Evolutionary conservation across 2,888 invertebrate species (phyloP).

Genomic region (Prosopocoilus inquinatus): DNA sequence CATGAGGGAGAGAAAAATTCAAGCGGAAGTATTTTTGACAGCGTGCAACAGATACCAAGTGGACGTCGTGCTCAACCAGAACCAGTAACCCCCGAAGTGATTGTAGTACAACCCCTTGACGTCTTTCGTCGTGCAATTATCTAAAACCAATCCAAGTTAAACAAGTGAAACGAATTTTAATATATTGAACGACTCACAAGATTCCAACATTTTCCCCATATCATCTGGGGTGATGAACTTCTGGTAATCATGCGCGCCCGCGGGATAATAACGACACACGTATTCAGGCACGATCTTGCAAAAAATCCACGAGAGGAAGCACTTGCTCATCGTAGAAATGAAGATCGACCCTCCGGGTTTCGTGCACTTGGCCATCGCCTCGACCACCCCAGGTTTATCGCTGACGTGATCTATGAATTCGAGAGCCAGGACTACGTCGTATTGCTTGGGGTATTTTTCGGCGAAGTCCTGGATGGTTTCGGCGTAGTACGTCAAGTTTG

Average conservation of each 20-base stretch:
- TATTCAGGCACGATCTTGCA: slow-evolving; percentile 72
- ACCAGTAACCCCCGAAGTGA: no score
- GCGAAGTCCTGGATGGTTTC: slow-evolving; percentile 56
- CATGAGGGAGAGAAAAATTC: no score
- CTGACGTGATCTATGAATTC: slow-evolving; percentile 68
- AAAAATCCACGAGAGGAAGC: slow-evolving; percentile 53
- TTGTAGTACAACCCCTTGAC: no score
- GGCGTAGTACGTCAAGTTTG: slow-evolving; percentile 47
- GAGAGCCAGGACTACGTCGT: slow-evolving; percentile 64
- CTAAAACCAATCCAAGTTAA: no score
- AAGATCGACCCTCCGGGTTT: slow-evolving; percentile 50
- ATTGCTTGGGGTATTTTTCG: slow-evolving; percentile 41
- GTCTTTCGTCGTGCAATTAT: no score
- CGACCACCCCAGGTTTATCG: slow-evolving; percentile 55
- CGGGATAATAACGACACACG: slow-evolving; percentile 65
- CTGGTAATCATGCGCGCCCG: slow-evolving; percentile 83
- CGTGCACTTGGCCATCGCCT: slow-evolving; percentile 37
- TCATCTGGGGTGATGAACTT: slow-evolving; percentile 72
- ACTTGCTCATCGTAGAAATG: slow-evolving; percentile 50
- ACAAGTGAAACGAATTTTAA: no score
- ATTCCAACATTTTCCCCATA: neutral
- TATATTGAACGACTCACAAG: neutral
- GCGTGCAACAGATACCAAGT: no score
- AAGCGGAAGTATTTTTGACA: no score
- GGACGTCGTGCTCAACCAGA: no score